Base-by-base conservation (phyloP, 2,888 invertebrate species). In the Drosophila anomelani region DNA sequence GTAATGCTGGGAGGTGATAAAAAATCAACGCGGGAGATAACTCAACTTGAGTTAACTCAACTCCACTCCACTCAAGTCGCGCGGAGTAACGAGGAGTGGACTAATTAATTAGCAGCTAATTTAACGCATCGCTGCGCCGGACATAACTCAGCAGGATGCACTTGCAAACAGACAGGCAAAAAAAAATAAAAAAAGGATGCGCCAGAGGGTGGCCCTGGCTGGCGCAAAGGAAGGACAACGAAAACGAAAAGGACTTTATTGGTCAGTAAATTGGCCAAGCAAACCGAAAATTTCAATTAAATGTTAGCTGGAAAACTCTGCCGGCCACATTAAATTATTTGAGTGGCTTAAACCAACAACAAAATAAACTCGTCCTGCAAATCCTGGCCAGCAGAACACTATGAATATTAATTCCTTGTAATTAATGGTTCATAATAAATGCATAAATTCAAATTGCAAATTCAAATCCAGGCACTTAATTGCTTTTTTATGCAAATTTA, bases 21-120 rank as follows among this genome's bases (percentile, higher is more conserved):
- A 17, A 69, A 64, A 38, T 32, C 43, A 44, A 51, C 29, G 57
- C 26, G 15, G 10, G 29, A 57, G 70, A 55, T 32, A 66, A 57
- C 41, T 57, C 38, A 63, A 47, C 57, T 57, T 5, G 36, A 69
- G 57, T 55, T 32, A 69, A 60, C 41, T 60, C 43, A 63, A 47
- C 57, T 60, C 54, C 56, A 78, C 62, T 72, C 66, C 46, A 63
- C 63, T 62, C 56, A 12, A 73, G 57, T 54, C 60, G 51, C 61
- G 34, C 46, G 44, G 67, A 63, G 63, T 58, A 61, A 44, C 59
- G 60, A 36, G 64, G 60, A 68, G 57, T 66, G 57, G 73, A 63
- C 68, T 88, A 88, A 84, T 84, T 84, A 88, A 84, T 84, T 84
- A 88, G 84, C 81, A 77, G 84, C 84, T 88, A 88, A 88, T 84